Evolutionary conservation across 2,797 vertebrate genomes (phyloP), one percentile per base, ranked within the genome.

Genomic region (Apogon talboti): DNA sequence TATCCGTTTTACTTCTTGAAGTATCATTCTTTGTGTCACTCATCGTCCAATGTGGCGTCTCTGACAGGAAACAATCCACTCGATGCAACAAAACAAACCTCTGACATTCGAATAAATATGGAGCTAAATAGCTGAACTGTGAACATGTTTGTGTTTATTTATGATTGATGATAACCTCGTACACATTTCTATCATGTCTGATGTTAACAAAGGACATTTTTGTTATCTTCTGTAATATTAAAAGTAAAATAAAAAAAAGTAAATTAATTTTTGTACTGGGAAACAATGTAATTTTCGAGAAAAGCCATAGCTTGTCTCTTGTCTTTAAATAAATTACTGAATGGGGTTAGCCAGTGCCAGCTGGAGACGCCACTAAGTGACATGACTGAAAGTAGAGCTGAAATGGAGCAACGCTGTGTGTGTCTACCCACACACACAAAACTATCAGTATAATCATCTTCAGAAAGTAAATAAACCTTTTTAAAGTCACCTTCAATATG

Each of bases 41-140:
- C 62, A 48, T 9, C 11, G 21, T 40, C 35, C 35, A 13, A 14
- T 19, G 24, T 28, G 19, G 41, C 1, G 1, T 13, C 14, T 10
- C 14, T 7, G n/a, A 54, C 49, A 47, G 16, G 13, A 3, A 50
- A 49, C 38, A 45, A 52, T 40, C 13, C 41, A 28, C 19, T 38
- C 46, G 24, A 28, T 28, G 24, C 24, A 28, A 28, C 24, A 28
- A 5, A 28, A 28, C 19, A 0, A 12, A 71, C 28, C 24, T 66
- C 58, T 62, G 4, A 58, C 42, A 51, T 30, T 77, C 59, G 55
- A 76, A 81, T 84, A 70, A 86, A 84, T 75, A 80, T 45, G 15
- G 21, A 47, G 30, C 59, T 73, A 16, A 73, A 61, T 24, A 50
- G 46, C 55, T 59, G 40, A 78, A 73, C 19, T 8, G 49, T 45